Evolutionary conservation across 2,888 invertebrate genomes (phyloP), one percentile per base, ranked within the genome.

Genomic region (Lasioglossum pauxillum): DNA sequence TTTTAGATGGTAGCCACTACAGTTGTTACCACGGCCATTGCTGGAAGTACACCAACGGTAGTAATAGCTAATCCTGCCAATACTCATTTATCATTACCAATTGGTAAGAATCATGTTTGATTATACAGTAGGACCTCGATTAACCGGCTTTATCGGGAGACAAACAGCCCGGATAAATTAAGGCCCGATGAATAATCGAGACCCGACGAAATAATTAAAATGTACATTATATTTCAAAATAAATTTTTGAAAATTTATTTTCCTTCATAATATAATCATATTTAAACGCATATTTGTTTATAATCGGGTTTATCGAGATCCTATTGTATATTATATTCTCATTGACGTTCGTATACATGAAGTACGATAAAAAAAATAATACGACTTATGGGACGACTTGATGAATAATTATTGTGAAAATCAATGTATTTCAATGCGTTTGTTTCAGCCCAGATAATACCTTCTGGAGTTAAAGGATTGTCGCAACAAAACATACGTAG

Each of bases 21-120:
- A 75, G 94, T 95, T 80, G 95, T 95, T 80, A 94, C 95, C 49
- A 94, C 94, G 80, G 93, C 95, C 80, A 93, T 94, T 79, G 93
- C 95, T 85, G 94, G 94, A 84, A 94, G 92, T 74, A 95, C 94
- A 71, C 94, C 95, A 57, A 95, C 95, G 74, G 95, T 95, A 89
- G 95, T 95, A 83, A 94, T 95, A 89, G 94, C 95, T 81, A 95
- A 95, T 94, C 94, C 95, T 94, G 93, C 95, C 90, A 95, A 95
- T 95, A 93, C 95, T 94, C 95, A 95, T 91, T 94, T 95, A 84
- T 95, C 95, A 88, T 93, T 95, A 90, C 95, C 95, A 92, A 95
- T 95, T 88, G 95, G 95, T 95, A 92, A 89, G 92, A 82, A 79
- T 72, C 53, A 71, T 74, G 53, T 60, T 53, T 31, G 44, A 35